phyloP scores from a whole-genome alignment of 2,113 vertebrate species.

The Dascyllus trimaculatus region DNA sequence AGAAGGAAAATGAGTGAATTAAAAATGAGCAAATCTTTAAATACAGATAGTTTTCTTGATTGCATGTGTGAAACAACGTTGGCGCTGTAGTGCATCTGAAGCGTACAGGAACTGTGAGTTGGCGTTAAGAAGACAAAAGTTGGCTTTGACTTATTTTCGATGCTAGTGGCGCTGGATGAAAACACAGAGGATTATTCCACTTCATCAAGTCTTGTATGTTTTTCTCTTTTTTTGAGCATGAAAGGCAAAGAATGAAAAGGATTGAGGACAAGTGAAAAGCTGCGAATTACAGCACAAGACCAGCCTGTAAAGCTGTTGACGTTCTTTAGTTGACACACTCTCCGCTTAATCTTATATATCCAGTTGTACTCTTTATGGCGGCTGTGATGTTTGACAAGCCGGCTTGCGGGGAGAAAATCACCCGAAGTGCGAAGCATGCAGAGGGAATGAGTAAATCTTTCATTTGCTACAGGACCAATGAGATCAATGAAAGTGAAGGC shows the following conservation, averaged over 20 bases:
- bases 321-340: conserved; percentile 36
- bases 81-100: conserved; percentile 7
- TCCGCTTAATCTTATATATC: conserved; percentile 42
- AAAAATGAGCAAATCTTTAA: neutral
- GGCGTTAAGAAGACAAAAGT: conserved; percentile 45
- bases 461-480: neutral
- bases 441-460: neutral
- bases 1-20: neutral
- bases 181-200: conserved; percentile 52
- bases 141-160: conserved; percentile 48
- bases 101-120: conserved; percentile 15
- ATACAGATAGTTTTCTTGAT: neutral
- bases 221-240: neutral
- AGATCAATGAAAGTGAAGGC: conserved; percentile 1
- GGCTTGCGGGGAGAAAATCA: conserved; percentile 3
- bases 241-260: conserved; percentile 9
- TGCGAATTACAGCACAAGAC: conserved; percentile 11
- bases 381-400: conserved; percentile 20
- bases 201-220: conserved; percentile 28
- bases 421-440: too few species aligned
- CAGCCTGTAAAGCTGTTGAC: conserved; percentile 29
- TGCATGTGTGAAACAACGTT: conserved; percentile 32
- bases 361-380: conserved; percentile 37
- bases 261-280: conserved; percentile 36
- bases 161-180: conserved; percentile 9